Evolutionary conservation across 1,140 invertebrate genomes (phyloP), one percentile per base, ranked within the genome.

Genomic region (Aphaenogaster ashmeadi): DNA sequence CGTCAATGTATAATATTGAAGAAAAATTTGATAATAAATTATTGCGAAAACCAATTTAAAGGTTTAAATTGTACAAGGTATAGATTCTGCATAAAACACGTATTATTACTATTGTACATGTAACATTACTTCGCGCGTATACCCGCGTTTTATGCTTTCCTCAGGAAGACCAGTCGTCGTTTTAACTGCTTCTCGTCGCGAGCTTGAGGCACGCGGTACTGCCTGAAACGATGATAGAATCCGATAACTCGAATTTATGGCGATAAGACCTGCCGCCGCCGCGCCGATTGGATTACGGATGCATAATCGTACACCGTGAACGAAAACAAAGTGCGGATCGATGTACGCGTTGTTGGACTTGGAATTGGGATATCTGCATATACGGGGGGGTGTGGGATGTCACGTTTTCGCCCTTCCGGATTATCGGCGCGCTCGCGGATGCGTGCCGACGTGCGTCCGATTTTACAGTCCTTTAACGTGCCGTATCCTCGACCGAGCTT

Each of bases 391-490:
- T 64, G 38, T 7, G 47, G 74, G 15, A 21, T n/a, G 66, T 88
- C 69, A 79, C 87, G 74, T 79, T 89, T 80, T 74, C 67, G 44
- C 72, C 50, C 56, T 86, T 78, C 58, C 79, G 87, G 72, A 89
- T 89, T 88, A 88, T 74, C 79, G 62, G 74, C 71, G 52, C 18
- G 44, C n/a, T 11, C 33, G 64, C 47, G 44, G 47, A 44, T 52
- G 66, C 56, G 62, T 27, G 50, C 52, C 13, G 69, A 44, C 60
- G 60, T 56, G 36, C 6, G 86, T 44, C 38, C 79, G 71, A 88
- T 47, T 89, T 89, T 88, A 88, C 75, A 56, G n/a, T 18, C 41
- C 58, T 54, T 33, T 74, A 75, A 88, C 87, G 80, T 69, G 74
- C 41, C 88, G 36, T 79, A 85, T 85, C 72, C 67, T 50, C 56